Evolutionary conservation across 2,113 vertebrate genomes (phyloP), one percentile per base, ranked within the genome.

Genomic region (Nothocercus nigrocapillus): DNA sequence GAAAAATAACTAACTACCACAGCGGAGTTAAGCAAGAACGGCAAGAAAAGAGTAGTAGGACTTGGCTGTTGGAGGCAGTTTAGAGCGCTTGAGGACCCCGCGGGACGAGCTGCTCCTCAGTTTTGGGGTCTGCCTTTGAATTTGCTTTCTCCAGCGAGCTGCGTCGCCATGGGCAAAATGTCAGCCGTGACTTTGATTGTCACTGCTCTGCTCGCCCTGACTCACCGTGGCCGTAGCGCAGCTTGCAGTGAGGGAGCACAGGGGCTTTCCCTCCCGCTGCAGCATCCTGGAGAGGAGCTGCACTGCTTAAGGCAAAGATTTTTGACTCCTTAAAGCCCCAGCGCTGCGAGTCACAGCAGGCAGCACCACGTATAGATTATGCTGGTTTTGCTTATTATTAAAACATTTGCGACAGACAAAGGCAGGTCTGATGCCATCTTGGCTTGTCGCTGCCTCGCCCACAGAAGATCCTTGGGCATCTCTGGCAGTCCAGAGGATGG

Each of bases 201-300:
- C 14, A 45, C 76, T 96, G 83, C 90, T 96, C 88, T 94, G 94
- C 94, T 94, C 93, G 51, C 91, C 85, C 85, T 83, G 89, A 86
- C 85, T 94, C 89, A 84, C 49, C 13, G 47, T 34, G 0, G 3
- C 82, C 69, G 72, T 36, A 45, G 82, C 89, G 62, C 53, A 51
- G 69, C 47, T 84, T 69, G 36, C 88, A 86, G 21, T 72, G 86
- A 79, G 74, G 1, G 42, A 95, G 78, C 11, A 18, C 80, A 77
- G 18, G 67, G 53, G n/a, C 24, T n/a, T 32, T 4, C 32, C 54
- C 54, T 82, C 17, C 15, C 30, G 2, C 76, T 69, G 20, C 40
- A 76, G 32, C 3, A 2, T 53, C 75, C 56, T 13, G 13, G 58
- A 56, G 76, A 74, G 68, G 82, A 20, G 28, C 56, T 92, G 81